Evolutionary conservation across 2,113 vertebrate genomes (phyloP), one percentile per base, ranked within the genome.

Genomic region (Sinocyclocheilus maitianheensis): DNA sequence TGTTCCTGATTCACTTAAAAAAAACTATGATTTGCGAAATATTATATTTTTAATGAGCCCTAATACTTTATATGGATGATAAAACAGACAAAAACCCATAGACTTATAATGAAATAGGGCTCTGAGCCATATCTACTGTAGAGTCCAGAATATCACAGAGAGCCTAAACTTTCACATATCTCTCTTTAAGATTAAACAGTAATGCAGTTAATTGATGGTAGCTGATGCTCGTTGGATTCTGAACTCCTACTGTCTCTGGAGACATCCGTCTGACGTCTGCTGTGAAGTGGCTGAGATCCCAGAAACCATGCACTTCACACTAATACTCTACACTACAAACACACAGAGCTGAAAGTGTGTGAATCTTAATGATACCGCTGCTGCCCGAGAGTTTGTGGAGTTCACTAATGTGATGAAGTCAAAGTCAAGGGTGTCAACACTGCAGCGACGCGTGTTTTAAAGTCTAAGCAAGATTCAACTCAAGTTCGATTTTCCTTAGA

Each of bases 281-380:
- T 83, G 76, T 69, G 55, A 83, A 86, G 77, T 88, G 87, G 84
- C 65, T 83, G 53, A 37, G 74, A 81, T 81, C 87, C 87, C 77
- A 88, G 87, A 88, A 85, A 84, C 51, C 1, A 53, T 43, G n/a
- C 69, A 46, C 74, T 88, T 85, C 77, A 77, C 69, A 81, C 75
- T 40, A 53, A 79, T 80, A 85, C 40, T 67, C 72, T 43, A 75
- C 24, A 46, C 78, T 55, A 76, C 69, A 77, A 77, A 74, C 74
- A 77, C 55, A 83, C 80, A 51, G 53, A 77, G 60, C 62, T 30
- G 40, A 83, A 85, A 65, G 16, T 51, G 40, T 85, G 65, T 85
- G 65, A 26, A 83, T 86, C 82, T 88, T 77, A 86, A 88, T 79
- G 80, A 72, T 78, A 77, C 24, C 1, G 24, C 65, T 8, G 30